A percentile compares a stretch with the other conserved stretches of the same genome.
These are phyloP conservation scores for Agrotis puta DNA, from an alignment of 2,888 invertebrate genomes.

Conservation along the genomic window DNA sequence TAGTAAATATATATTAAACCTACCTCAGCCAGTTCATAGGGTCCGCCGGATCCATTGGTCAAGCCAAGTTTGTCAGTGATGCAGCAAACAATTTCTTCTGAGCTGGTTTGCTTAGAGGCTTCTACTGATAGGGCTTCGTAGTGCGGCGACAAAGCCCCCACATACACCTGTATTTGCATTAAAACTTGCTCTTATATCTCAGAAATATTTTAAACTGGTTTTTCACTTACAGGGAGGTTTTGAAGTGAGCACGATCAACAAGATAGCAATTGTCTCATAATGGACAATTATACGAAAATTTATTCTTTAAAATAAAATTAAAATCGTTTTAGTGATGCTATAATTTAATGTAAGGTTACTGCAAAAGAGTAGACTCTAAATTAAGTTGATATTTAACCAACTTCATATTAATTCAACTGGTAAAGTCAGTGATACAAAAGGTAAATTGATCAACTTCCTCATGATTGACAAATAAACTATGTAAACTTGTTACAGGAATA, in stretches of 20 bases:
- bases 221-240: neutral
- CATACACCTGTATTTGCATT: conserved; percentile 93
- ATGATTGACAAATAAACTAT: conserved; percentile 4
- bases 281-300: too few relatives aligned
- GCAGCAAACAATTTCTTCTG: conserved; percentile 97
- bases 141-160: conserved; percentile 96
- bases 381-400: neutral
- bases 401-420: neutral
- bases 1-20: conserved; percentile 32
- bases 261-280: neutral
- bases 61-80: conserved; percentile 93
- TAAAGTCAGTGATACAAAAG: conserved; percentile 2
- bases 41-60: conserved; percentile 90
- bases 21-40: conserved; percentile 96
- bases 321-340: too few relatives aligned
- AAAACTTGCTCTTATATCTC: neutral
- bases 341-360: neutral
- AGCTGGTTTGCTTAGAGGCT: conserved; percentile 97
- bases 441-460: conserved; percentile 34
- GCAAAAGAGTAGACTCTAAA: neutral
- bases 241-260: too few relatives aligned
- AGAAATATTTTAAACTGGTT: too few relatives aligned
- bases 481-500: neutral
- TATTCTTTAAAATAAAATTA: too few relatives aligned
- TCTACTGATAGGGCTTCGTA: conserved; percentile 97